These are phyloP conservation scores for Dipodomys merriami DNA, from an alignment of 2,113 vertebrate genomes.

Conservation along the genomic window DNA sequence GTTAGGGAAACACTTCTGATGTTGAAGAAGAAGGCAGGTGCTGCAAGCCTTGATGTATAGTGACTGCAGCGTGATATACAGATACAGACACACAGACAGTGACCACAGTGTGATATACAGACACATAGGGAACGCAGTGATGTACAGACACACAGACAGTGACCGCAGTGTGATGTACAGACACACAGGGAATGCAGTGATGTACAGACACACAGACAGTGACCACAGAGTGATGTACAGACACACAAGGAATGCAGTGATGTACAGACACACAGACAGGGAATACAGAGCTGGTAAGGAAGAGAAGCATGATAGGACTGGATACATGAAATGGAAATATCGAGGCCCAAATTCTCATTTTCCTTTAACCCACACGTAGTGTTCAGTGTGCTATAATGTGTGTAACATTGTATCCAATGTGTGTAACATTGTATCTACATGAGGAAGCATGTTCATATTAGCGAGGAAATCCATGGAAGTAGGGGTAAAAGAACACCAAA, in stretches of 20 bases:
- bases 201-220: background rate
- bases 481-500: background rate
- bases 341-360: background rate
- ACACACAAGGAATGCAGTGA: background rate
- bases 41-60: background rate
- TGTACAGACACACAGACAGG: background rate
- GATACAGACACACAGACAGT: too few relatives aligned
- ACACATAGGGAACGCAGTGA: too few relatives aligned
- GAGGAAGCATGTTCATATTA: background rate
- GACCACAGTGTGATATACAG: too few relatives aligned
- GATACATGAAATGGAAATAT: background rate
- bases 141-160: too few relatives aligned
- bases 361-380: background rate
- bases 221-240: too few relatives aligned
- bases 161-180: too few relatives aligned
- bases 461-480: background rate
- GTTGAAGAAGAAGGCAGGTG: background rate
- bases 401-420: background rate
- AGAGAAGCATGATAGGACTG: too few relatives aligned
- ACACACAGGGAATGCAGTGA: too few relatives aligned
- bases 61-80: too few relatives aligned
- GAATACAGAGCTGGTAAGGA: too few relatives aligned
- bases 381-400: background rate
- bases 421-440: too few relatives aligned
- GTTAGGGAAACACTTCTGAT: rapidly evolving